Evolutionary conservation across 1,140 invertebrate species (phyloP), one percentile per base, ranked within the genome.

Genomic region (Galleria mellonella): DNA sequence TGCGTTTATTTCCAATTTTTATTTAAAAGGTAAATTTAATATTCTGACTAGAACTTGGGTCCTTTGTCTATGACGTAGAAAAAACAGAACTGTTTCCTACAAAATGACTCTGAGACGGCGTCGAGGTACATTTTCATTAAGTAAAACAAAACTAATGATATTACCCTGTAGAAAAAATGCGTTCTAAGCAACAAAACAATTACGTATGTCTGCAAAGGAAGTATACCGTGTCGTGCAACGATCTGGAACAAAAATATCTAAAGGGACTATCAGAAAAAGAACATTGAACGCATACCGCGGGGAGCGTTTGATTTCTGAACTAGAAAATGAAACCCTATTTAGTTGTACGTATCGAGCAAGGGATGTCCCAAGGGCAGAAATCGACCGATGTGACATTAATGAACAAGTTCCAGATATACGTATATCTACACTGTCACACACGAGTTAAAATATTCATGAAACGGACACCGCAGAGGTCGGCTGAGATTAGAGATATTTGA

Each of bases 241-340:
- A 69, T 62, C 66, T 62, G 61, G 54, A 77, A 73, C 67, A 54
- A 63, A 70, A 72, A 68, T 64, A 64, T 63, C 70, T 65, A 55
- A 50, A 63, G 64, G 64, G 65, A 67, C 46, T 35, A 39, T 52
- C 36, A 37, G 51, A 17, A 43, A 54, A 43, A 63, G 66, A 66
- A 64, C 72, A 73, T 62, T 59, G 69, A 55, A 63, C 70, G 48
- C 43, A 53, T 52, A 57, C 54, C 72, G 51, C 55, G 50, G 68
- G 64, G 69, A 68, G 45, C 72, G 66, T 78, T 78, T 83, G 74
- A 76, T 71, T 75, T 55, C 62, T 73, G 72, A 75, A 81, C 72
- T 79, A 79, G 79, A 81, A 77, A 79, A 77, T 79, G 69, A 77
- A 79, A 75, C 72, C 71, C 65, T 60, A 72, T 81, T 75, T 75